Evolutionary conservation across 2,888 invertebrate genomes (phyloP).

Genomic region (Formica aserva): DNA sequence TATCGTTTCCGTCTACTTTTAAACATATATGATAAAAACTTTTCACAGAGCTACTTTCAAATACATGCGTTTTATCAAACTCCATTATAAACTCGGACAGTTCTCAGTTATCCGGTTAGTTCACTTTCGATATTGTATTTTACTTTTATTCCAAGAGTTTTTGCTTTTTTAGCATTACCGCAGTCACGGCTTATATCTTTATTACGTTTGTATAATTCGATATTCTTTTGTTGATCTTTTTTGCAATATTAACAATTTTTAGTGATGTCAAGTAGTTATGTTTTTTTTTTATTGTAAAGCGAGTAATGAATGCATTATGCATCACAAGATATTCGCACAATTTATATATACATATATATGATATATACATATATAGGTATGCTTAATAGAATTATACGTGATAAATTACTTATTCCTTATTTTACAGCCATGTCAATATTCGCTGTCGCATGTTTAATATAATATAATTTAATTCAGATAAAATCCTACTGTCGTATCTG

Average conservation of each 20-base stretch:
- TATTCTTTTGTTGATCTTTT: slow-evolving; percentile 8
- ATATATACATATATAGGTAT: background rate
- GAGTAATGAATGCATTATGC: background rate
- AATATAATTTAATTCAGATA: background rate
- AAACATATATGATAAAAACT: slow-evolving; percentile 11
- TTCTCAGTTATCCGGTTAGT: background rate
- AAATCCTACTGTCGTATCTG: slow-evolving; percentile 1
- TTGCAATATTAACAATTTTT: background rate
- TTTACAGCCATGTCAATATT: background rate
- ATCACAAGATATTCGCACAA: background rate
- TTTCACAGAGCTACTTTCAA: slow-evolving; percentile 8
- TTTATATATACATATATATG: background rate
- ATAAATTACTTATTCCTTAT: slow-evolving; percentile 15
- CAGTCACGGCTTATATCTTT: background rate
- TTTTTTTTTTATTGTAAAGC: background rate
- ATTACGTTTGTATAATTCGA: slow-evolving; percentile 8
- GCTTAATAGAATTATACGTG: slow-evolving; percentile 17
- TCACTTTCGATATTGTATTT: slow-evolving; percentile 1
- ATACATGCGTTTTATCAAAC: slow-evolving; percentile 21
- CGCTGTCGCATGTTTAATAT: slow-evolving; percentile 4
- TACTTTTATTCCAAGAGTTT: slow-evolving; percentile 11
- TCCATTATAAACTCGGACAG: slow-evolving; percentile 35
- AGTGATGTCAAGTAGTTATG: background rate
- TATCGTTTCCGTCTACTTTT: slow-evolving; percentile 6
- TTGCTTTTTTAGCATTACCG: slow-evolving; percentile 8